Evolutionary conservation across 2,888 invertebrate species (phyloP).

Genomic region (Embidobia sp.): DNA sequence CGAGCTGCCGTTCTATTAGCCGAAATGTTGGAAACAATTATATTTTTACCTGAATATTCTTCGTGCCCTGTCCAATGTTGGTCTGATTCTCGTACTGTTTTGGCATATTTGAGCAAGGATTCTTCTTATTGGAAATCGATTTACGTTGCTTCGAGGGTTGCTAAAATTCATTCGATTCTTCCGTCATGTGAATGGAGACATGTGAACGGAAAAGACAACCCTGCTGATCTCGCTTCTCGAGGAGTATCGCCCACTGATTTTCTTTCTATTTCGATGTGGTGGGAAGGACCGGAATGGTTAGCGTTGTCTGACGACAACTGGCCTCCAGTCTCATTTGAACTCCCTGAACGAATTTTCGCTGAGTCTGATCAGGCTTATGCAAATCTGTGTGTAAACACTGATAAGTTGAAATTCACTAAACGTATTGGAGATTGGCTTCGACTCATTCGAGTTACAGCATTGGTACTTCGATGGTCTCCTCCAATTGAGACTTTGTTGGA

Average conservation of each 20-base stretch:
- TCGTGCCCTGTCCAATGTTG: neutral
- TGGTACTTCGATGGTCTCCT: too few relatives aligned
- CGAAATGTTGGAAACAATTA: neutral
- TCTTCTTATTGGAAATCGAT: neutral
- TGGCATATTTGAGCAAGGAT: constrained; percentile 1
- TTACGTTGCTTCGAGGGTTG: neutral
- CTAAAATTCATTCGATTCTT: neutral
- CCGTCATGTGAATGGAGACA: neutral
- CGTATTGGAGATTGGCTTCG: too few relatives aligned
- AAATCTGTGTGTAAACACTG: too few relatives aligned
- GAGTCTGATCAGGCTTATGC: too few relatives aligned
- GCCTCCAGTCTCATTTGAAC: neutral
- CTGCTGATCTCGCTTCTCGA: neutral
- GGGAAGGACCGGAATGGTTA: neutral
- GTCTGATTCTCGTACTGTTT: neutral
- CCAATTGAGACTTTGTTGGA: too few relatives aligned
- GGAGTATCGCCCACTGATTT: neutral
- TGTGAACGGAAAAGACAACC: neutral
- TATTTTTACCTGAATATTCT: neutral
- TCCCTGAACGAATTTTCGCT: too few relatives aligned
- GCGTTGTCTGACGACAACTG: neutral
- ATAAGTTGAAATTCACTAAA: too few relatives aligned
- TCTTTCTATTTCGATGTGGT: neutral
- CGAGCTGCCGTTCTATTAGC: neutral
- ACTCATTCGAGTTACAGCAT: too few relatives aligned